Conservation (phyloP, 2,113 vertebrate genomes). For the Nansenia antarctica region DNA sequence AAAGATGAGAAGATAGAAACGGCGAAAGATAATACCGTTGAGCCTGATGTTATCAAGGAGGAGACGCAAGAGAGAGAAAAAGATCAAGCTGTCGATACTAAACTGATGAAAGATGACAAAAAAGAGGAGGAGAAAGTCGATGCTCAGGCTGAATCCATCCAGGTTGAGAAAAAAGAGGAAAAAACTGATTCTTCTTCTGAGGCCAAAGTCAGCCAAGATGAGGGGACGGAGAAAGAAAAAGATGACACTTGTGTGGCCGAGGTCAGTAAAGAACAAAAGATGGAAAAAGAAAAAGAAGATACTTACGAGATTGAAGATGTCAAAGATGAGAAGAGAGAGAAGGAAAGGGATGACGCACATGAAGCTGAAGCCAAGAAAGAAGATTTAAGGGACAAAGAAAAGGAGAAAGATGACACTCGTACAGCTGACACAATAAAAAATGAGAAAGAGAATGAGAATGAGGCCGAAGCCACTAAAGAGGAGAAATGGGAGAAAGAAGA, state of each 20-base stretch:
- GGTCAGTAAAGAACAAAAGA: slow-evolving; percentile 69
- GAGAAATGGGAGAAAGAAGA: slow-evolving; percentile 70
- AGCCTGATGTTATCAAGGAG: slow-evolving; percentile 19
- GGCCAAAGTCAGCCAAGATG: slow-evolving; percentile 18
- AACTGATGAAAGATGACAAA: background rate
- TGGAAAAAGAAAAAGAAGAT: slow-evolving; percentile 68
- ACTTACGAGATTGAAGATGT: slow-evolving; percentile 39
- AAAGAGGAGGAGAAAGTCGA: background rate
- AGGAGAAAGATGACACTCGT: slow-evolving; percentile 19
- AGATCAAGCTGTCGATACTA: slow-evolving; percentile 15
- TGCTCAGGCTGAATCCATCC: background rate
- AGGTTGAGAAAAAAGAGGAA: background rate
- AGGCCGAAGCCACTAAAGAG: slow-evolving; percentile 53
- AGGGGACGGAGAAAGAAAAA: slow-evolving; percentile 62
- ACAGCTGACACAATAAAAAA: slow-evolving; percentile 19
- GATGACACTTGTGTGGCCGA: slow-evolving; percentile 66
- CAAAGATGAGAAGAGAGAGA: slow-evolving; percentile 45
- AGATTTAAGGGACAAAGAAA: background rate
- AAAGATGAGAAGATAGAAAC: slow-evolving; percentile 8
- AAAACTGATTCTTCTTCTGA: background rate
- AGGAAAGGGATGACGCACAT: slow-evolving; percentile 11
- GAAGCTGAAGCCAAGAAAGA: background rate
- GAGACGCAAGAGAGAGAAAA: slow-evolving; percentile 30
- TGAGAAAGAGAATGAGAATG: slow-evolving; percentile 28
- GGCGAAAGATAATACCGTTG: background rate